Base-by-base conservation (phyloP, 1,140 invertebrate species). In the Plutomurus gul region DNA sequence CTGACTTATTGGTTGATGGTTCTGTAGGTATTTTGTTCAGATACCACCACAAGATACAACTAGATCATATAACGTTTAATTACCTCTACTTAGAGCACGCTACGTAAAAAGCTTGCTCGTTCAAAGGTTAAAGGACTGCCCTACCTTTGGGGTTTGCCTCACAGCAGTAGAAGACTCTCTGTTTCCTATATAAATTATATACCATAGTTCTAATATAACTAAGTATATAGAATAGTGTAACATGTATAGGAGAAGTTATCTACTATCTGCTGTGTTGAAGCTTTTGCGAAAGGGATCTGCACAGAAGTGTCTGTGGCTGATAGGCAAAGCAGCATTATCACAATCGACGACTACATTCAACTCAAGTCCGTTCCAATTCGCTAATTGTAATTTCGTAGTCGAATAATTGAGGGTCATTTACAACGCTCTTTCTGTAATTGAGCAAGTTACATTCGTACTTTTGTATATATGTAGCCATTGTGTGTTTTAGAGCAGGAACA, bases 341-440 rank as follows among this genome's bases (percentile, higher is more conserved):
- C n/a, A n/a, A n/a, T n/a, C n/a, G n/a, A n/a, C n/a, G n/a, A n/a
- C n/a, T n/a, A n/a, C n/a, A n/a, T n/a, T 30, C 56, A 2, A 33
- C 16, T 65, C 56, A 65, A 65, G 56, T 65, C 56, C 56, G 56
- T 65, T 65, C 56, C 56, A 65, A 65, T 65, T 65, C 56, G 56
- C 56, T 65, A 65, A 65, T 65, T 65, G 56, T n/a, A 65, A 65
- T 25, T 65, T 65, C 56, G 56, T 65, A 33, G 56, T 65, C 25
- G 56, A 65, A 65, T 65, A 65, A 65, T 65, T 65, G 56, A 65
- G 56, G 56, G 56, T 65, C 56, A 65, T 65, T 65, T 65, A 65
- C 56, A 65, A 65, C 56, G 56, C 16, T 65, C 56, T 65, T 65
- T 25, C 25, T 65, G 27, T 65, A 65, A 65, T 33, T 30, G 27